Base-by-base conservation (phyloP, 1,140 invertebrate species). In the Bombus picipes region DNA sequence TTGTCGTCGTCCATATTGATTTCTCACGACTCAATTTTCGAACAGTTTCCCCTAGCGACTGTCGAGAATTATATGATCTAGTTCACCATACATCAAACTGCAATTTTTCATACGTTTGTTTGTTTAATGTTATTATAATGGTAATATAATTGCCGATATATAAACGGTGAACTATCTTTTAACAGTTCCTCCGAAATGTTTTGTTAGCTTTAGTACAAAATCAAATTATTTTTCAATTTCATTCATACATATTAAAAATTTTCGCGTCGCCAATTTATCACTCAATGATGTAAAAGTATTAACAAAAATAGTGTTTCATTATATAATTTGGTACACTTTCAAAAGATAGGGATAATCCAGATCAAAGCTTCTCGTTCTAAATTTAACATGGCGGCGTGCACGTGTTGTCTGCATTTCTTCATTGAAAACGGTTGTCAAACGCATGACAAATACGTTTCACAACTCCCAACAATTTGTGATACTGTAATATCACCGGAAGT, bases 351-450 rank as follows among this genome's bases (percentile, higher is more conserved):
- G 53, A 80, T 22, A 41, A 73, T 57, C 22, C 32, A 3, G 28
- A 53, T 65, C 28, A 28, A 37, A 70, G 39, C 4, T 39, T 9
- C 28, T 68, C 47, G 34, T 66, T n/a, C 32, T 34, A 34, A 59
- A 70, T 41, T 22, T 62, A 88, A 88, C 66, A 91, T 90, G 87
- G 89, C 89, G 89, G 8, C 81, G 79, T 43, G 41, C 75, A 82
- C 83, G 39, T 71, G 87, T 59, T 47, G 66, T 81, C 39, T 34
- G 28, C 28, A 32, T 41, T 74, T 65, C 43, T 68, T 25, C 32
- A 43, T 22, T 10, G 37, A 22, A 28, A 28, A 2, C 15, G 39
- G 10, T 47, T 43, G 79, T 68, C 71, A 28, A 10, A 62, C 32
- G 65, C 13, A 5, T 62, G n/a, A 34, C 25, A 12, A 1, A 2